These are phyloP conservation scores for Chaitophorus viminalis DNA, from an alignment of 2,888 invertebrate genomes.

Conservation along the genomic window DNA sequence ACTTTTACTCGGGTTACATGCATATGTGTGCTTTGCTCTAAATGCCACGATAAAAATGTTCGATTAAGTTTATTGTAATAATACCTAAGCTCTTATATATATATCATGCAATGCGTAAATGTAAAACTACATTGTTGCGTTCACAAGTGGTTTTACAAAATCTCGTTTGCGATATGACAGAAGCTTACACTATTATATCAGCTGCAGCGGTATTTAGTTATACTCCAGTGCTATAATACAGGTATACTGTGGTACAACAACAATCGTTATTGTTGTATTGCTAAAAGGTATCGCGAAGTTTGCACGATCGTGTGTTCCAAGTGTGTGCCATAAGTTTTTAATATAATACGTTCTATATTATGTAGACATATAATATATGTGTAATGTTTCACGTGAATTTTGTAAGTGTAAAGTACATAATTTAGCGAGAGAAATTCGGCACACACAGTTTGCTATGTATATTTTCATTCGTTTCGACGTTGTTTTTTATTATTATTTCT, in stretches of 20 bases:
- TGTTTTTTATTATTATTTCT: slow-evolving; percentile 7
- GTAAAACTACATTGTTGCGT: slow-evolving; percentile 1
- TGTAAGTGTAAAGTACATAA: neutral
- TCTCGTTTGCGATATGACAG: neutral
- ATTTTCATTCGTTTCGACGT: neutral
- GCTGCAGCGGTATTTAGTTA: neutral
- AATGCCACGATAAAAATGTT: slow-evolving; percentile 13
- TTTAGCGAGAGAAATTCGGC: neutral
- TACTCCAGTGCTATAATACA: neutral
- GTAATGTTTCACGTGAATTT: neutral
- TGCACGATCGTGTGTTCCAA: neutral
- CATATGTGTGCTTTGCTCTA: slow-evolving; percentile 4
- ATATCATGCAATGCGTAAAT: neutral
- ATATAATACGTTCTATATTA: neutral
- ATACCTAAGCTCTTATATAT: neutral
- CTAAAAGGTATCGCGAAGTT: neutral
- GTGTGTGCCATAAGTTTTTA: neutral
- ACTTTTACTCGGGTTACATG: slow-evolving; percentile 19
- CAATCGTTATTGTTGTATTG: neutral
- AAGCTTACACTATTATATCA: neutral
- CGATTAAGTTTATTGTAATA: neutral
- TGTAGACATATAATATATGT: neutral
- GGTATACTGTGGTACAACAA: neutral
- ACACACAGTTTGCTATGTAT: neutral
- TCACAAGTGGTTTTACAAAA: neutral